These are phyloP conservation scores for Spilosoma lubricipeda DNA, from an alignment of 2,888 invertebrate genomes.

Conservation along the genomic window DNA sequence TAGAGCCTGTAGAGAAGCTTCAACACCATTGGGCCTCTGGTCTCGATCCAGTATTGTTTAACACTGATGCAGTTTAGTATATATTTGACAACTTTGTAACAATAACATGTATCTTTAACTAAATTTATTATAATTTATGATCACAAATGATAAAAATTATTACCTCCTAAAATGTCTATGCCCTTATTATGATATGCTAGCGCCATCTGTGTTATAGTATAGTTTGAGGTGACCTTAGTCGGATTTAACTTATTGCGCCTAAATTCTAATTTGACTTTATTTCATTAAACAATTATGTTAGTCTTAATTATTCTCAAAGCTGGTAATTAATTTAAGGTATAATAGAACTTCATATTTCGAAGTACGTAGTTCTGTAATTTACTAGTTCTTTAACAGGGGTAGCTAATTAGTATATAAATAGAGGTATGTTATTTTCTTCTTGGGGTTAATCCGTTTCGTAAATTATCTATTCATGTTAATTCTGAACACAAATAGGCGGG, in stretches of 20 bases:
- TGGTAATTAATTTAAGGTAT: conserved; percentile 9
- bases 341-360: background rate
- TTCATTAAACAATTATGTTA: background rate
- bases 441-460: background rate
- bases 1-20: no score
- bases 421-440: background rate
- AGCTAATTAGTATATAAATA: background rate
- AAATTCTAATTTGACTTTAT: background rate
- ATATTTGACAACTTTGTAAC: no score
- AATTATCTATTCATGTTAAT: background rate
- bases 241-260: background rate
- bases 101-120: no score
- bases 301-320: background rate
- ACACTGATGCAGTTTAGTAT: no score
- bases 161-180: background rate
- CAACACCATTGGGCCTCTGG: no score
- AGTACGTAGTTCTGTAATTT: conserved; percentile 2
- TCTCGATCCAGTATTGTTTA: no score
- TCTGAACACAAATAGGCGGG: no score
- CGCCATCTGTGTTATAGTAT: background rate
- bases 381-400: background rate
- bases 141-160: no score
- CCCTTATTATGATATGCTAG: no score
- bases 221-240: background rate
- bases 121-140: no score